phyloP scores from a whole-genome alignment of 2,888 invertebrate species.

The Labia minor region DNA sequence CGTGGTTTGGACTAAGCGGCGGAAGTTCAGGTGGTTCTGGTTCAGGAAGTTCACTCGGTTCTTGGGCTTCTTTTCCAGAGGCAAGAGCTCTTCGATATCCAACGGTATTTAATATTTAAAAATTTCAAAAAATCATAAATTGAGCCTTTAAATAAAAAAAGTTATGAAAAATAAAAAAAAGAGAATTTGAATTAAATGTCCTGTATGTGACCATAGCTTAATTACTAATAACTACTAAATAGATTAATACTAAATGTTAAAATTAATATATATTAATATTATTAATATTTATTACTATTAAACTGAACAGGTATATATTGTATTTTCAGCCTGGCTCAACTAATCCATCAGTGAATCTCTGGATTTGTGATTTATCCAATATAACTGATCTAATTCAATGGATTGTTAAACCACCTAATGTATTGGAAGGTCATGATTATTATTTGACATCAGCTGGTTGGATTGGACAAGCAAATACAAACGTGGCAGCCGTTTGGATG shows the following conservation, averaged over 20 bases:
- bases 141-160: neutral
- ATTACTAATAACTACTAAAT: too few species aligned
- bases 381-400: slow-evolving; percentile 49
- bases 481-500: slow-evolving; percentile 83
- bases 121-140: too few species aligned
- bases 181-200: neutral
- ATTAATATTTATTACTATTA: too few species aligned
- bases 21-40: slow-evolving; percentile 47
- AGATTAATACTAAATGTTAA: too few species aligned
- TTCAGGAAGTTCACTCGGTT: slow-evolving; percentile 21
- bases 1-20: slow-evolving; percentile 60
- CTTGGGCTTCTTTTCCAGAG: slow-evolving; percentile 54
- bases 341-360: slow-evolving; percentile 74
- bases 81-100: slow-evolving; percentile 73
- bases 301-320: too few species aligned
- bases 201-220: too few species aligned
- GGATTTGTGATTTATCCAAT: slow-evolving; percentile 67
- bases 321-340: slow-evolving; percentile 62
- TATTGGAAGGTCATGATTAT: slow-evolving; percentile 71
- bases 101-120: slow-evolving; percentile 45
- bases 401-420: slow-evolving; percentile 61
- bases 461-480: slow-evolving; percentile 66
- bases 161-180: too few species aligned
- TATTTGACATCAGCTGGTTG: slow-evolving; percentile 87
- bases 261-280: too few species aligned